These are phyloP conservation scores for Lagopus leucura DNA, from an alignment of 2,113 vertebrate genomes.

Conservation along the genomic window DNA sequence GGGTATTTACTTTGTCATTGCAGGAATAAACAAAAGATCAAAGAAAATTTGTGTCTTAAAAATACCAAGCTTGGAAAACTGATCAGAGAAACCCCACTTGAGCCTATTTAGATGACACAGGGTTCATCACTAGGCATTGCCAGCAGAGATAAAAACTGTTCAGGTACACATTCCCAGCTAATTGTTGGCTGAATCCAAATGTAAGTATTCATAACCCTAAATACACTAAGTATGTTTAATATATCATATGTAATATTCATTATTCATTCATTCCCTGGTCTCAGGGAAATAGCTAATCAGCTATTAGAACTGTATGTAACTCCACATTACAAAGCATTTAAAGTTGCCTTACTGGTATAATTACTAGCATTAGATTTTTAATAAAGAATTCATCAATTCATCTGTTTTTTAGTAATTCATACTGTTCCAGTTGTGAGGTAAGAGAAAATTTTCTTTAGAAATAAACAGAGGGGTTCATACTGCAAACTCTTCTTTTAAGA, in stretches of 20 bases:
- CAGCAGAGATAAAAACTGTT: neutral
- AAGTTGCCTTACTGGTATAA: neutral
- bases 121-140: neutral
- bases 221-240: neutral
- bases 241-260: neutral
- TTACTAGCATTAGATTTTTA: neutral
- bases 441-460: neutral
- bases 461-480: neutral
- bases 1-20: neutral
- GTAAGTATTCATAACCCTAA: neutral
- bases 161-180: neutral
- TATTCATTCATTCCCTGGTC: neutral
- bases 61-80: neutral
- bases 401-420: neutral
- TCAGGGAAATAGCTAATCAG: no score
- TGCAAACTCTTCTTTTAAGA: neutral
- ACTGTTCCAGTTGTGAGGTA: rapidly evolving
- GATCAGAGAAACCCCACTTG: neutral
- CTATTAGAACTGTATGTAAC: neutral
- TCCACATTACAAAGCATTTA: neutral
- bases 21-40: neutral
- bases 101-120: neutral
- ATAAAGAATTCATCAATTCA: neutral
- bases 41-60: neutral
- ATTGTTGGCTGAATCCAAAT: neutral